phyloP scores from a whole-genome alignment of 2,888 invertebrate genomes.

The Spodoptera littoralis region DNA sequence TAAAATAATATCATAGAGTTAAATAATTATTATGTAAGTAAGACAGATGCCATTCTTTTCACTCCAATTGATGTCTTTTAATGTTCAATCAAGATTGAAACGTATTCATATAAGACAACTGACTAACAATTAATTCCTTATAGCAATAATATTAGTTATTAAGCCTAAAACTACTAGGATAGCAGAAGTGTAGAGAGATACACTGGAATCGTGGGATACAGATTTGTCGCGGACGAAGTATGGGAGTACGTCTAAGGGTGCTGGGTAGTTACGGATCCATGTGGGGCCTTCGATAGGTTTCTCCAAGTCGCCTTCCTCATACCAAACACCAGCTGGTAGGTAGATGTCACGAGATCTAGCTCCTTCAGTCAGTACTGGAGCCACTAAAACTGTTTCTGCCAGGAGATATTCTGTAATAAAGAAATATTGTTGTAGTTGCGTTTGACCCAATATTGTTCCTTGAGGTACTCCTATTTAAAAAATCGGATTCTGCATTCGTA shows the following conservation, averaged over 20 bases:
- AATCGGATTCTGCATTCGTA: too few species aligned
- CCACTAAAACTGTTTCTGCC: constrained; percentile 93
- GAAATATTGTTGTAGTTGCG: not conserved
- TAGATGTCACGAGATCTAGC: constrained; percentile 91
- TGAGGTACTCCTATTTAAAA: not conserved
- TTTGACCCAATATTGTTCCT: constrained; percentile 5
- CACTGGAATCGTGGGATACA: constrained; percentile 42
- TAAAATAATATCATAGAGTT: too few species aligned
- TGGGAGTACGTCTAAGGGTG: constrained; percentile 91
- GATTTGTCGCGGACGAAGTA: constrained; percentile 87
- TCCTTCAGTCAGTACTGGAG: constrained; percentile 92
- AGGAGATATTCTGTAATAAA: constrained; percentile 92
- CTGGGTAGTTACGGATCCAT: constrained; percentile 90
- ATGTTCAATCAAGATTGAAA: too few species aligned
- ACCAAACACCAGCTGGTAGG: constrained; percentile 93
- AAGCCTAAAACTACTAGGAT: constrained; percentile 64
- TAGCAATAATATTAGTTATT: constrained; percentile 47
- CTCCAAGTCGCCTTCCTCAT: constrained; percentile 87
- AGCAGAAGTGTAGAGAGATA: constrained; percentile 54
- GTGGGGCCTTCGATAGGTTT: constrained; percentile 87
- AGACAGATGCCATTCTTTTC: too few species aligned
- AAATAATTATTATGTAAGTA: too few species aligned
- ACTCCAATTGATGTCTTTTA: too few species aligned
- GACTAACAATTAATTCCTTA: too few species aligned
- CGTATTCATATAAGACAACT: too few species aligned